Conservation (phyloP, 2,113 vertebrate species). For the Lontra canadensis region DNA sequence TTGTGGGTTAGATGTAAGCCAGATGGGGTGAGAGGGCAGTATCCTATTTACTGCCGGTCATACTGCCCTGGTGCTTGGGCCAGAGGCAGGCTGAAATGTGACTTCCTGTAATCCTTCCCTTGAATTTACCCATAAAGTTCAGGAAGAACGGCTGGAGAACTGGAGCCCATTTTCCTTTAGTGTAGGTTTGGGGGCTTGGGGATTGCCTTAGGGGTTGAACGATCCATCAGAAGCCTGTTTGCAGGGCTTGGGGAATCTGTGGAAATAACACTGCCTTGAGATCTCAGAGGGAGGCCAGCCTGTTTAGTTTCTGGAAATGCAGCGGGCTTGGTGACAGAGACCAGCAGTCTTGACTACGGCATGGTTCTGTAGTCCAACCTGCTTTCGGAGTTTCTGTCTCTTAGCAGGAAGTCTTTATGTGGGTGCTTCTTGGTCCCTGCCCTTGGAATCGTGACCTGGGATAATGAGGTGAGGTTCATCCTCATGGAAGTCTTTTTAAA, state of each 20-base stretch:
- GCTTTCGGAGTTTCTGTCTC: not conserved
- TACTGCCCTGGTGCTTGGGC: not conserved
- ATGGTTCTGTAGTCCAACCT: not conserved
- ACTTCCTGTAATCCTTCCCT: not conserved
- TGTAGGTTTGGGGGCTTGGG: not conserved
- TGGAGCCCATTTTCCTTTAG: not conserved
- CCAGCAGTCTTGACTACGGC: not conserved
- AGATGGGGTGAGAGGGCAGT: not conserved
- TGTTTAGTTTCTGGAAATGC: not conserved
- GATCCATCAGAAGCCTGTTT: not conserved
- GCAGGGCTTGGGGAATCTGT: not conserved
- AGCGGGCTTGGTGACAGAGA: not conserved
- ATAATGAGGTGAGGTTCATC: not conserved
- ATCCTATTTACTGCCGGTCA: not conserved
- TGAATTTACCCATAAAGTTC: not conserved
- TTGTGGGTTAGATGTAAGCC: not conserved
- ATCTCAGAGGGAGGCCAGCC: not conserved
- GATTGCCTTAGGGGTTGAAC: not conserved
- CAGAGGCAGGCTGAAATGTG: not conserved
- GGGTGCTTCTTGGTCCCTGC: not conserved
- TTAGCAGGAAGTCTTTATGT: not conserved
- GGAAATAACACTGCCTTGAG: not conserved
- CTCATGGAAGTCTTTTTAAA: not conserved
- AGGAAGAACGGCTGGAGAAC: not conserved
- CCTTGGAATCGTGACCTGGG: not conserved